Percentiles rank a stretch among this genome's conserved stretches.
These are phyloP conservation scores for Pygocentrus nattereri DNA, from an alignment of 2,797 vertebrate species.

Conservation along the genomic window DNA sequence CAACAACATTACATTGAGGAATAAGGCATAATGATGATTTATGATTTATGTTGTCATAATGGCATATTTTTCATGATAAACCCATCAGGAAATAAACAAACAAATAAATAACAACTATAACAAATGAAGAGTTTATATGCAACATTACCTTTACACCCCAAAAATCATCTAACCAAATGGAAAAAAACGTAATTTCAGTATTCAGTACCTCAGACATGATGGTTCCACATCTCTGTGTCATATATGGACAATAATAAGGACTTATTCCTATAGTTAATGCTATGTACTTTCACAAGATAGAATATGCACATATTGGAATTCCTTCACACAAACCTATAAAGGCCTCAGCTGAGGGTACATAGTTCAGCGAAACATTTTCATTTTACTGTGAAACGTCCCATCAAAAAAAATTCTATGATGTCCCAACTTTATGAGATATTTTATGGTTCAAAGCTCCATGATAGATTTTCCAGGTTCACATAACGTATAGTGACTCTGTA, in stretches of 20 bases:
- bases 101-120: no score
- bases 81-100: no score
- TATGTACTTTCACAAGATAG: not conserved
- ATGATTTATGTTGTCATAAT: no score
- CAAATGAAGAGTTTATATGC: no score
- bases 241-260: not conserved
- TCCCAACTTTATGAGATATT: conserved; percentile 13
- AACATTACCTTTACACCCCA: no score
- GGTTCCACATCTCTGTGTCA: not conserved
- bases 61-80: no score
- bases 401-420: conserved; percentile 9
- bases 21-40: no score
- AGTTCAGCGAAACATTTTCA: not conserved
- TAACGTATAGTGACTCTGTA: conserved; percentile 17
- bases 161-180: no score
- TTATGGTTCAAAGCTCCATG: conserved; percentile 14
- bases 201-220: not conserved
- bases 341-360: not conserved
- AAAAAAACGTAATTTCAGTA: not conserved
- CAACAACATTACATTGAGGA: no score
- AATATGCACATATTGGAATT: not conserved
- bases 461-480: conserved; percentile 31
- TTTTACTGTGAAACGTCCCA: conserved; percentile 12
- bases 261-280: not conserved
- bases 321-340: not conserved